Conservation (phyloP, 2,113 vertebrate genomes). For the Isurus oxyrinchus region DNA sequence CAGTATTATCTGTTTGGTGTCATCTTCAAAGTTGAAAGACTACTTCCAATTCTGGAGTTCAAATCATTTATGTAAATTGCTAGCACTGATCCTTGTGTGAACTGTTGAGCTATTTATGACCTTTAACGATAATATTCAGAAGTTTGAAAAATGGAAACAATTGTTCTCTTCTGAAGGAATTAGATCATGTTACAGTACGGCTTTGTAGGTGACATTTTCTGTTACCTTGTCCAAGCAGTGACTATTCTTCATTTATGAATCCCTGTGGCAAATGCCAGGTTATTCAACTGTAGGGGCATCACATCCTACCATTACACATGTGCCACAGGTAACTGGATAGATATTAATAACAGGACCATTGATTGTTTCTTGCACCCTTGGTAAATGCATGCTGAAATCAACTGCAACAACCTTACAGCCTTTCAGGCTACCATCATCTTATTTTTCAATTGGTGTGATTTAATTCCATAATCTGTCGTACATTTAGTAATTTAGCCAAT, state of each 20-base stretch:
- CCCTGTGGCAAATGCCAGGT: neutral
- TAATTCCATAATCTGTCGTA: neutral
- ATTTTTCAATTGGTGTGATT: neutral
- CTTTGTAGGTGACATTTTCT: neutral
- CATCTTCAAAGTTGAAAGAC: neutral
- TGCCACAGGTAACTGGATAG: neutral
- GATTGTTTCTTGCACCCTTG: too few relatives aligned
- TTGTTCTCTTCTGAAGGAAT: too few relatives aligned
- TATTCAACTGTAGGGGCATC: neutral
- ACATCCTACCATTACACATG: neutral
- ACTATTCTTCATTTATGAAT: neutral
- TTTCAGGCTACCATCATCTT: neutral
- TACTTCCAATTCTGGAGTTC: neutral
- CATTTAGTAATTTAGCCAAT: too few relatives aligned
- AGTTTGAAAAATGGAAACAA: too few relatives aligned
- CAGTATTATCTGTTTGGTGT: neutral
- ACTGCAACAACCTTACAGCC: neutral
- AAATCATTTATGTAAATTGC: too few relatives aligned
- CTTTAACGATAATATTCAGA: neutral
- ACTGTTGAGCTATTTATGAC: neutral
- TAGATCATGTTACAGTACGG: neutral
- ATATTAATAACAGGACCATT: neutral
- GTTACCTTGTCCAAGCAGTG: neutral
- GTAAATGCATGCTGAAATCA: too few relatives aligned
- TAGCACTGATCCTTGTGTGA: neutral